Evolutionary conservation across 2,888 invertebrate species (phyloP).

Genomic region (Lasius platythorax): DNA sequence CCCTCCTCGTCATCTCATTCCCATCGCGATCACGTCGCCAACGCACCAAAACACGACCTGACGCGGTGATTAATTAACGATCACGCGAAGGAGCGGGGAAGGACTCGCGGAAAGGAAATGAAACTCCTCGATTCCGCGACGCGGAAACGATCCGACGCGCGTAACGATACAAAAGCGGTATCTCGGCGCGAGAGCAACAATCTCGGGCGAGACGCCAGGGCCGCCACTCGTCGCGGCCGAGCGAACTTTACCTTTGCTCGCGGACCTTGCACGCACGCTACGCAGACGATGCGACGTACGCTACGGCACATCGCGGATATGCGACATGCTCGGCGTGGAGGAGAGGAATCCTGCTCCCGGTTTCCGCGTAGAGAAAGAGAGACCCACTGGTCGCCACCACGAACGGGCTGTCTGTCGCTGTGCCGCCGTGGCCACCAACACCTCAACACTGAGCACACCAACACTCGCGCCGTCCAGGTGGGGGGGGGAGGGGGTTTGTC

Average conservation of each 20-base stretch:
- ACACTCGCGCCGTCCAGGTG: slow-evolving; percentile 14
- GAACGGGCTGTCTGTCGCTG: slow-evolving; percentile 18
- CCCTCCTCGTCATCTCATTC: slow-evolving; percentile 20
- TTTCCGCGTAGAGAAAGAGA: not conserved
- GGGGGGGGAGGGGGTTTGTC: not conserved
- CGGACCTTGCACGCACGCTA: slow-evolving; percentile 66
- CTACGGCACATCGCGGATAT: slow-evolving; percentile 81
- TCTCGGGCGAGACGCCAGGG: slow-evolving; percentile 41
- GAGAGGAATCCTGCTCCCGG: slow-evolving; percentile 14
- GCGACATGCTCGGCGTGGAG: slow-evolving; percentile 72
- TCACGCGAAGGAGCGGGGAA: not conserved
- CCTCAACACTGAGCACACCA: not conserved
- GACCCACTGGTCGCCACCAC: slow-evolving; percentile 34
- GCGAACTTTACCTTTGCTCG: slow-evolving; percentile 68
- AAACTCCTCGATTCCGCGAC: not conserved
- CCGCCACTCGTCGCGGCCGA: not conserved
- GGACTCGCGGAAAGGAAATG: not conserved
- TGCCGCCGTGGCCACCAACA: not conserved
- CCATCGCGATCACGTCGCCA: slow-evolving; percentile 61
- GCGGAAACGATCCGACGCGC: not conserved
- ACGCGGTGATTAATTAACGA: not conserved
- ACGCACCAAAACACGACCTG: slow-evolving; percentile 59
- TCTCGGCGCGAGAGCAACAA: slow-evolving; percentile 35
- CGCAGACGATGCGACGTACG: slow-evolving; percentile 62
- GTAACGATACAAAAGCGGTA: too few species aligned